These are phyloP conservation scores for Coranthus polyacanthus DNA, from an alignment of 2,797 vertebrate species.

Conservation along the genomic window DNA sequence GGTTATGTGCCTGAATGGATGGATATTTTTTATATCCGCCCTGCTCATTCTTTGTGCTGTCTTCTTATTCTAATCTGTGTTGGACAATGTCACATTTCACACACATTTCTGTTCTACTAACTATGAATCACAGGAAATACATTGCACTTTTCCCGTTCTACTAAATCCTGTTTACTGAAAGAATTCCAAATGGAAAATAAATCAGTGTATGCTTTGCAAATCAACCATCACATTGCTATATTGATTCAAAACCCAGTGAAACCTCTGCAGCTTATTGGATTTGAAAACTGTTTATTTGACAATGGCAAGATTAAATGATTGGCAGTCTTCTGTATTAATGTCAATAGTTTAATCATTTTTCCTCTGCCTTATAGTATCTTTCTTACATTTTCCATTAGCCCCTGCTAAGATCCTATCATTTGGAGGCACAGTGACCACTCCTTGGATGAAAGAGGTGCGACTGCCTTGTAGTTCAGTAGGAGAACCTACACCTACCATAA, in stretches of 20 bases:
- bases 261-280: conserved; percentile 37
- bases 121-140: conserved; percentile 40
- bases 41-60: conserved; percentile 22
- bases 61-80: conserved; percentile 30
- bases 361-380: background rate
- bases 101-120: conserved; percentile 15
- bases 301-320: conserved; percentile 33
- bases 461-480: conserved; percentile 95
- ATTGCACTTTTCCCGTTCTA: conserved; percentile 5
- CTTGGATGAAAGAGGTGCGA: conserved; percentile 98
- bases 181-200: conserved; percentile 40
- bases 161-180: conserved; percentile 44
- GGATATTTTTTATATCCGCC: conserved; percentile 42
- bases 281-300: conserved; percentile 55
- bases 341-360: conserved; percentile 6
- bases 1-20: conserved; percentile 43
- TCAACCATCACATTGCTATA: conserved; percentile 48
- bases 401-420: conserved; percentile 98
- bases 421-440: conserved; percentile 95
- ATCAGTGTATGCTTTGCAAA: conserved; percentile 34
- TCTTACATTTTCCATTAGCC: conserved; percentile 77
- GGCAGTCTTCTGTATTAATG: conserved; percentile 25
- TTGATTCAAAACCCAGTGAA: conserved; percentile 46
- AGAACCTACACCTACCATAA: conserved; percentile 93
- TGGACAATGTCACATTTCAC: conserved; percentile 39